Percentiles rank a stretch among this genome's conserved stretches.
phyloP scores from a whole-genome alignment of 2,113 vertebrate genomes.

The Salvelinus fontinalis region DNA sequence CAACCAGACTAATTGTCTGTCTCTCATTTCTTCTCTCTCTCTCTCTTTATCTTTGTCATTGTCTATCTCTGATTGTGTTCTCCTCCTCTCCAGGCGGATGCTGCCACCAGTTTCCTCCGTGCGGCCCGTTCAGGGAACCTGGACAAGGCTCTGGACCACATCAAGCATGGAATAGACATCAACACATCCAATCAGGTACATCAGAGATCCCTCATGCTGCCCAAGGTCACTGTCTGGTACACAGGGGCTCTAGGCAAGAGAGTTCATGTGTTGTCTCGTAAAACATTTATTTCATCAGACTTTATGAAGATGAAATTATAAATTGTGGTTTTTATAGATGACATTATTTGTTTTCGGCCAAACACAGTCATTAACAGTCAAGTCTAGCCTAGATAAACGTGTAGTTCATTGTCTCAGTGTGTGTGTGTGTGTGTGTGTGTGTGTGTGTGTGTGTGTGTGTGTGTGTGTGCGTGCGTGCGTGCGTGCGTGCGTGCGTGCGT shows the following conservation, averaged over 20 bases:
- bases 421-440: slow-evolving; percentile 5
- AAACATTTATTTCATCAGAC: not conserved
- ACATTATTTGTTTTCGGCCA: not conserved
- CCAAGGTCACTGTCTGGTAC: not conserved
- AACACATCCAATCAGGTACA: slow-evolving; percentile 88
- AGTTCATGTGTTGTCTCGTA: not conserved
- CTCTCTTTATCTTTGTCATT: not conserved
- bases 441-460: not conserved
- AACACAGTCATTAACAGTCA: not conserved
- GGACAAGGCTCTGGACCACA: slow-evolving; percentile 94
- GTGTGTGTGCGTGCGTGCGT: no score
- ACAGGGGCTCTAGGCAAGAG: not conserved
- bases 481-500: not conserved
- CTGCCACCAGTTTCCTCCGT: slow-evolving; percentile 91
- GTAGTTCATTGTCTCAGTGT: not conserved
- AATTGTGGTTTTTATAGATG: not conserved
- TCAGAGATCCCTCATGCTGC: not conserved
- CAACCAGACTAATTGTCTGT: not conserved
- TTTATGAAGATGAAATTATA: not conserved
- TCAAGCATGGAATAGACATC: slow-evolving; percentile 92
- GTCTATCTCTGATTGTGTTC: slow-evolving; percentile 3
- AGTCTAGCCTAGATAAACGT: not conserved
- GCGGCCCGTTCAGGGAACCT: slow-evolving; percentile 94
- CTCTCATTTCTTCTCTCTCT: not conserved
- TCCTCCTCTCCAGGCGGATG: slow-evolving; percentile 78